Base-by-base conservation (phyloP, 2,113 vertebrate genomes). In the Orientallactaga bullata region DNA sequence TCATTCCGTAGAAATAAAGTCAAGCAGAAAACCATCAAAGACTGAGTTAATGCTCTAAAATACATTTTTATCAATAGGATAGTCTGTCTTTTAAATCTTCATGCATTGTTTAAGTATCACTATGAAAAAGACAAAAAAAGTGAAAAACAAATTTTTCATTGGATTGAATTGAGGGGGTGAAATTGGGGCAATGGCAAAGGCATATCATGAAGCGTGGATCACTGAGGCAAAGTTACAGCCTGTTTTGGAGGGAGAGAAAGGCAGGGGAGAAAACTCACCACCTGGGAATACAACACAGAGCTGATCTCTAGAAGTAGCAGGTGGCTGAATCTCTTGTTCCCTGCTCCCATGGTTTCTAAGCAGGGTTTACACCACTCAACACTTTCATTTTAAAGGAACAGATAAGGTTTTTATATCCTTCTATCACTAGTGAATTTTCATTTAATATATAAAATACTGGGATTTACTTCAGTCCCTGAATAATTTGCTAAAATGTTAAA, bases 401-500 rank as follows among this genome's bases (percentile, higher is more conserved):
- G 13, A 26, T 73, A 78, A 47, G 8, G 20, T 37, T 88, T 76
- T 91, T 63, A 30, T 42, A 32, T n/a, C n/a, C 15, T 76, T 86
- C 35, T 15, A 47, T 80, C 42, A 92, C 7, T 65, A 28, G 85
- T 35, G 81, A 91, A 82, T 79, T 65, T 63, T 66, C 93, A 37
- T n/a, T 80, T 47, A 35, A 37, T 24, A 84, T 23, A 55, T 63
- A 58, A 85, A 80, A 82, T 26, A 73, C 68, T 1, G 26, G 42
- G 26, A 47, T 86, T 4, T 35, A 88, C 78, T 74, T 90, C n/a
- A 95, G n/a, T 6, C 51, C 8, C 10, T 32, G 32, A 90, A 77
- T 94, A 76, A 91, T 91, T 86, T 61, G 80, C 61, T 85, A 37
- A 58, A 88, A 18, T 88, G 8, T 85, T 81, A 95, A 95, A 80